These are phyloP conservation scores for Pristionchus exspectatus DNA, from an alignment of 2,888 invertebrate genomes.

Conservation along the genomic window DNA sequence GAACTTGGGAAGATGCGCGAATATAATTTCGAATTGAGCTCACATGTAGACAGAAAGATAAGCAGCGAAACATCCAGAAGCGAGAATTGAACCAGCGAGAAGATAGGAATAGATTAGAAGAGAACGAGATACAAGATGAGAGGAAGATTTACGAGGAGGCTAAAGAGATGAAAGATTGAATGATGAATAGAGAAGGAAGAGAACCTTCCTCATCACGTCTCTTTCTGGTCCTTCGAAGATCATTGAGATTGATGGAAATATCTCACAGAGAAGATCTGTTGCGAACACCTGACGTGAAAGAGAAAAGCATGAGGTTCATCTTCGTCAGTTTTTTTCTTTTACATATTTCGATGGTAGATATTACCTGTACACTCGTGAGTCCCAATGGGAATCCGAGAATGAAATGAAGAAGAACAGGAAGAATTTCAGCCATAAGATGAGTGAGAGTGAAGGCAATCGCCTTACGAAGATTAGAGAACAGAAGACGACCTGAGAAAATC, in stretches of 20 bases:
- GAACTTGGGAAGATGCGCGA: neutral
- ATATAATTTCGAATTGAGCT: neutral
- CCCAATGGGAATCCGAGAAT: constrained; percentile 68
- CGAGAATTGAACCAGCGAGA: constrained; percentile 61
- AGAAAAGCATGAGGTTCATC: no score
- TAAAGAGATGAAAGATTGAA: neutral
- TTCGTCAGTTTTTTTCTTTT: no score
- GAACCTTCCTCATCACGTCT: constrained; percentile 57
- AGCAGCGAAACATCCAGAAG: constrained; percentile 60
- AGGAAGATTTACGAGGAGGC: constrained; percentile 56
- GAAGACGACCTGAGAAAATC: constrained; percentile 57
- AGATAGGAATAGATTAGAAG: constrained; percentile 63
- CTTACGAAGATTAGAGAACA: constrained; percentile 67
- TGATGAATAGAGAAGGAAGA: neutral
- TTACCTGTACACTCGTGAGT: constrained; percentile 63
- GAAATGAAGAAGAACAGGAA: constrained; percentile 66
- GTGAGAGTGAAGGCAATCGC: constrained; percentile 68
- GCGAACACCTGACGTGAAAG: constrained; percentile 54
- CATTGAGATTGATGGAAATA: constrained; percentile 55
- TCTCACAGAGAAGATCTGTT: constrained; percentile 56
- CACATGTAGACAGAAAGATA: constrained; percentile 66
- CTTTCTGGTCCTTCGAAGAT: constrained; percentile 57
- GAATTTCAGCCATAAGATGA: constrained; percentile 69
- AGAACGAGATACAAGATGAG: constrained; percentile 59
- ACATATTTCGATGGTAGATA: neutral